Conservation (phyloP, 2,797 vertebrate genomes). For the Pseudotriccus pelzelni region DNA sequence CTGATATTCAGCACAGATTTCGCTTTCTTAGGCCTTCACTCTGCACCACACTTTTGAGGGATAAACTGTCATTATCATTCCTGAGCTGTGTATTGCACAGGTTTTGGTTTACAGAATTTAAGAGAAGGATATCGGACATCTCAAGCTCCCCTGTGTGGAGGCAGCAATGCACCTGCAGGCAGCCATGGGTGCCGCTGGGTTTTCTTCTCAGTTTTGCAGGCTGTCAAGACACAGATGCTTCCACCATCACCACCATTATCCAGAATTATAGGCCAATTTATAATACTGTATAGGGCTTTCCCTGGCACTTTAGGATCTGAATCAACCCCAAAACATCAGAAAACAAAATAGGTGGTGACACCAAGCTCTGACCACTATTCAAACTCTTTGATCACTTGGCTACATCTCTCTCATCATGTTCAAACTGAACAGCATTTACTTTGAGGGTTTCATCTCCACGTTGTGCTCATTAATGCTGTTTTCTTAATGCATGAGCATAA, state of each 20-base stretch:
- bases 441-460: not conserved
- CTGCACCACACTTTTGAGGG: not conserved
- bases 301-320: not conserved
- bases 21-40: not conserved
- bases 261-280: not conserved
- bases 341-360: not conserved
- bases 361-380: not conserved
- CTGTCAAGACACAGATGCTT: not conserved
- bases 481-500: not conserved
- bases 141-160: not conserved
- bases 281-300: not conserved
- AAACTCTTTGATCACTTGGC: not conserved
- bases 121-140: not conserved
- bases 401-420: accelerated
- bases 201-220: not conserved
- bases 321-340: not conserved
- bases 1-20: not conserved
- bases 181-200: accelerated
- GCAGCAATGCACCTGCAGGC: not conserved
- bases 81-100: not conserved
- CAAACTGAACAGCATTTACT: not conserved
- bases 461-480: not conserved
- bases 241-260: not conserved
- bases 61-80: not conserved
- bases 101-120: not conserved